Percentiles rank a stretch among this genome's conserved stretches.
Evolutionary conservation across 2,888 invertebrate genomes (phyloP).

Genomic region (Protula sp.): DNA sequence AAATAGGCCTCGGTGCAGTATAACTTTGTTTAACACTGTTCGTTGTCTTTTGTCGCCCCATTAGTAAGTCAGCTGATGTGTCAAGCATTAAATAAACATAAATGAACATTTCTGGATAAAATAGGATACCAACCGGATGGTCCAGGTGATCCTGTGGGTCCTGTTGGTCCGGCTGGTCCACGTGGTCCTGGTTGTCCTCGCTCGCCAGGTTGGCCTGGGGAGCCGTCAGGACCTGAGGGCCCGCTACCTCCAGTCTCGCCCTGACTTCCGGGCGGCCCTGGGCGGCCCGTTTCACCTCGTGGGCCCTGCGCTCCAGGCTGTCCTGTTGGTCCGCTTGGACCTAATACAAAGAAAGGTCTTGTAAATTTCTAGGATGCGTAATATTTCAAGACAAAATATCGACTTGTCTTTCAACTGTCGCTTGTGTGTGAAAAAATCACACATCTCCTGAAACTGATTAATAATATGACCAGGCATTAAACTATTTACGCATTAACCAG

Average conservation of each 20-base stretch:
- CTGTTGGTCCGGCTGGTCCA: slow-evolving; percentile 5
- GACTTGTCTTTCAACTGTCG: not conserved
- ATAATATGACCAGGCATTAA: slow-evolving; percentile 2
- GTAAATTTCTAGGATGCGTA: no score
- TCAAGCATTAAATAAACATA: no score
- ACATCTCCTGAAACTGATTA: not conserved
- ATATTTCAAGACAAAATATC: no score
- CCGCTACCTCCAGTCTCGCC: no score
- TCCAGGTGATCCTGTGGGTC: not conserved
- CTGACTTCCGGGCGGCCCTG: slow-evolving; percentile 4
- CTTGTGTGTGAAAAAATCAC: not conserved
- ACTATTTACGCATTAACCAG: slow-evolving; percentile 1
- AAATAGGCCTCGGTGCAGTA: no score
- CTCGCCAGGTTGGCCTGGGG: slow-evolving; percentile 1
- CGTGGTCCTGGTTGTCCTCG: slow-evolving; percentile 4
- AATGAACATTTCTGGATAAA: no score
- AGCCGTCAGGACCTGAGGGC: not conserved
- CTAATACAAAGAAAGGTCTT: not conserved
- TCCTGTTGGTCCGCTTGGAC: slow-evolving; percentile 10
- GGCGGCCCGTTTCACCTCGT: slow-evolving; percentile 2
- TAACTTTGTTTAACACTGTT: no score
- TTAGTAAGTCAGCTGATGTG: no score
- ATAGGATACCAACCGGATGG: not conserved
- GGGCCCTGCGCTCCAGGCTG: slow-evolving; percentile 7
- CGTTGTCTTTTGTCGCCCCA: no score